Evolutionary conservation across 2,888 invertebrate genomes (phyloP), one percentile per base, ranked within the genome.

Genomic region (Stegana nigrithorax): DNA sequence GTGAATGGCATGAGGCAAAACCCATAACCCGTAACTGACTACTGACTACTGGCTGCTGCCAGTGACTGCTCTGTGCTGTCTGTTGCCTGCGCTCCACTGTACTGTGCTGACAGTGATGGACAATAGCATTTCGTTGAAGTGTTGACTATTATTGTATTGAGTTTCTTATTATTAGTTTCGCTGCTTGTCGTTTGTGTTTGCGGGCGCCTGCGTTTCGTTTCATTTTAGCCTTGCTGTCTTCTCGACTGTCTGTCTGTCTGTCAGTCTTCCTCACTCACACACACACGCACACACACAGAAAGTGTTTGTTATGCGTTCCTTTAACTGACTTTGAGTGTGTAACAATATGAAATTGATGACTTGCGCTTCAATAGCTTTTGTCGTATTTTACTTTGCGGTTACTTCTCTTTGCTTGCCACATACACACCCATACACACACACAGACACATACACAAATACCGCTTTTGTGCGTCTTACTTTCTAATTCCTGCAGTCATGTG

Each of bases 331-430:
- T 69, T 70, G 75, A 77, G 58, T 76, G 77, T 75, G 78, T 77
- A 78, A 77, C 76, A 77, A 78, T 77, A 77, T 77, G 76, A 77
- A 78, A 78, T 77, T 77, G 76, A 77, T 77, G 76, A 77, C 78
- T 77, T 78, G 75, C 76, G 75, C 74, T 72, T 68, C 72, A 68
- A 70, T 76, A 70, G 53, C 42, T 57, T 57, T 44, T 57, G 27
- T 42, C 73, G 71, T 75, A 74, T 73, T 70, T 26, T 12, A 27
- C 29, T 23, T 42, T 57, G 44, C 21, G 57, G 44, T 44, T 57
- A 36, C 36, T n/a, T 25, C 39, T 47, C 57, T 45, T n/a, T 10
- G 23, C 23, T 12, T 2, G 17, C 26, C 25, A 27, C 23, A 51
- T 19, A 26, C 19, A 55, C 42, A 56, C 39, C 32, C 19, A 65